A percentile compares a stretch with the other conserved stretches of the same genome.
These are phyloP conservation scores for Leucoptera coffeella DNA, from an alignment of 2,888 invertebrate species.

Conservation along the genomic window DNA sequence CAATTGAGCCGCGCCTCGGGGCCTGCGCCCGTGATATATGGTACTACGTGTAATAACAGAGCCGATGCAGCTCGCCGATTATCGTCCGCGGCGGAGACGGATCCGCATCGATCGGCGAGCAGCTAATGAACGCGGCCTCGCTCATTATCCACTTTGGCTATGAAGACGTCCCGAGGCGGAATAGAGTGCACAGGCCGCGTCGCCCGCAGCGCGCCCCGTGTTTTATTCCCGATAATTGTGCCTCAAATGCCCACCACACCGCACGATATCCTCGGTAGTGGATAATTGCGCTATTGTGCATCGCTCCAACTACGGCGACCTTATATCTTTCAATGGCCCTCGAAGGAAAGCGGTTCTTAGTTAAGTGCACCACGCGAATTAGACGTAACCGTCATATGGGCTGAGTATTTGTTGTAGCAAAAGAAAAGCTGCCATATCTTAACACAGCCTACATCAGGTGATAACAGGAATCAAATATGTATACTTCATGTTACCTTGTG, in stretches of 20 bases:
- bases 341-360: too few relatives aligned
- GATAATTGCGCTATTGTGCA: conserved; percentile 44
- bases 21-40: conserved; percentile 48
- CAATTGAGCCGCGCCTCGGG: conserved; percentile 43
- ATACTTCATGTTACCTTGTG: too few relatives aligned
- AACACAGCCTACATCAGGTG: too few relatives aligned
- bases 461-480: too few relatives aligned
- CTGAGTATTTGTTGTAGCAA: too few relatives aligned
- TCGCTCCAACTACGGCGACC: conserved; percentile 17
- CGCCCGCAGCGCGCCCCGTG: conserved; percentile 33
- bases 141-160: conserved; percentile 49
- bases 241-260: conserved; percentile 21
- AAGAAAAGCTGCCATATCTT: too few relatives aligned
- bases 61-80: conserved; percentile 32
- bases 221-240: conserved; percentile 42
- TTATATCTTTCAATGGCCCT: too few relatives aligned
- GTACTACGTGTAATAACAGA: conserved; percentile 47
- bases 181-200: conserved; percentile 22
- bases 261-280: conserved; percentile 32
- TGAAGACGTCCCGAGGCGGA: conserved; percentile 37
- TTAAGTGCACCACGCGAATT: too few relatives aligned
- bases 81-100: conserved; percentile 44
- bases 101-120: conserved; percentile 33
- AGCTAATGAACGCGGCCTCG: conserved; percentile 46
- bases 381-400: too few relatives aligned